These are phyloP conservation scores for Gasterosteus nipponicus DNA, from an alignment of 2,113 vertebrate genomes.

Conservation along the genomic window DNA sequence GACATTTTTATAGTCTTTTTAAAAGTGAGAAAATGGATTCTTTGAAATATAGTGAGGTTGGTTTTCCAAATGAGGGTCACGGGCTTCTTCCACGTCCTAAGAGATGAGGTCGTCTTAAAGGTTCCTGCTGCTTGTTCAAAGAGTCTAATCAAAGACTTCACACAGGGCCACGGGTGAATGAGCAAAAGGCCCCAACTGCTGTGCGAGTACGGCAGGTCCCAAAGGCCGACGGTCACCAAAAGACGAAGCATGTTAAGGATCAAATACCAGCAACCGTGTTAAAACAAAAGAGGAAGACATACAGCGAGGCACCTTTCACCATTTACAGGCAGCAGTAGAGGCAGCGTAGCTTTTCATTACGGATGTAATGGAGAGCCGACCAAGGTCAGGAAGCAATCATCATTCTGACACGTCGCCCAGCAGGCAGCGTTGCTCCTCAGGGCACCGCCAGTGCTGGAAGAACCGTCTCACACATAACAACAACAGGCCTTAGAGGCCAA, in stretches of 20 bases:
- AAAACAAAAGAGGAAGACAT: slow-evolving; percentile 76
- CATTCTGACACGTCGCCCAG: slow-evolving; percentile 77
- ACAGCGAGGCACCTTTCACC: slow-evolving; percentile 71
- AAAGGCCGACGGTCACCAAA: slow-evolving; percentile 60
- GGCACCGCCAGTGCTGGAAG: slow-evolving; percentile 29
- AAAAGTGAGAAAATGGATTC: slow-evolving; percentile 5
- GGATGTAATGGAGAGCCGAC: slow-evolving; percentile 76
- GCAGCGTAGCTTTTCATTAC: slow-evolving; percentile 74
- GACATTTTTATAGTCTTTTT: slow-evolving; percentile 33
- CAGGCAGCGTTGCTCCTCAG: slow-evolving; percentile 60
- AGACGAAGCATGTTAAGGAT: slow-evolving; percentile 70
- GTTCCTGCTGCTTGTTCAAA: slow-evolving; percentile 58
- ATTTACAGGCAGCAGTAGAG: slow-evolving; percentile 76
- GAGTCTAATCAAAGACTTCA: slow-evolving; percentile 64
- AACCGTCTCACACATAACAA: slow-evolving; percentile 65
- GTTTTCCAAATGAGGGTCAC: slow-evolving; percentile 59
- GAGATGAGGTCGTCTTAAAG: slow-evolving; percentile 49
- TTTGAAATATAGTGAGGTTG: slow-evolving; percentile 37
- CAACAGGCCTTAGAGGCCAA: slow-evolving; percentile 65
- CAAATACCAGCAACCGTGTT: slow-evolving; percentile 76
- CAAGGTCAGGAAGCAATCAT: slow-evolving; percentile 82
- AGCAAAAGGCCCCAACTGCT: slow-evolving; percentile 27
- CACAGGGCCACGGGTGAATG: slow-evolving; percentile 57
- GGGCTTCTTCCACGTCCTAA: slow-evolving; percentile 14
- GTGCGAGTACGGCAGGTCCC: slow-evolving; percentile 49